phyloP scores from a whole-genome alignment of 2,888 invertebrate genomes.

The Pseudococcus jackbeardsleyi region DNA sequence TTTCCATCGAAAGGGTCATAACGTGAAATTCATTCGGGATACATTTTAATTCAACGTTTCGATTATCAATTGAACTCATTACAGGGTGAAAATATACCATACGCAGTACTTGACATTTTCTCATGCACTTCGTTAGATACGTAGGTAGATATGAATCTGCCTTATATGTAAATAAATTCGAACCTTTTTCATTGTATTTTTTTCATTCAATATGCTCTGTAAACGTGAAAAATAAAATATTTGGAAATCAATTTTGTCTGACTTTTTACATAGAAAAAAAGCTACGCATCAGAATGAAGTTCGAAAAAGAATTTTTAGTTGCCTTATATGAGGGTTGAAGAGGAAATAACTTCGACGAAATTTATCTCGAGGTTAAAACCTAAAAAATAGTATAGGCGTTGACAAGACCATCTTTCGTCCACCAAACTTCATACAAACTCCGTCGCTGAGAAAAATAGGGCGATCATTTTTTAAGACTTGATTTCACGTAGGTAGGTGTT shows the following conservation, averaged over 20 bases:
- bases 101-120: not conserved
- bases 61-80: constrained; percentile 9
- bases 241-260: not conserved
- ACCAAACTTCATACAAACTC: not conserved
- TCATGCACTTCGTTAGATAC: not conserved
- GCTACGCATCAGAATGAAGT: not conserved
- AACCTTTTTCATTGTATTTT: not conserved
- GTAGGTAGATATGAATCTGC: not conserved
- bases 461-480: not conserved
- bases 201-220: not conserved
- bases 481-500: not conserved
- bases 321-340: not conserved
- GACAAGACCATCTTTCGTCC: constrained; percentile 4
- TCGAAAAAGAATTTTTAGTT: not conserved
- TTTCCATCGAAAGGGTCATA: constrained; percentile 30
- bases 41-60: constrained; percentile 10
- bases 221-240: not conserved
- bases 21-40: constrained; percentile 38
- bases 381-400: not conserved
- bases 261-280: not conserved
- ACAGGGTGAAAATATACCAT: not conserved
- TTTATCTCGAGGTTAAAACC: not conserved
- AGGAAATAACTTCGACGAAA: not conserved
- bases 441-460: not conserved
- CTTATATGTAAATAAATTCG: not conserved